These are phyloP conservation scores for Microctonus aethiopoides DNA, from an alignment of 2,888 invertebrate genomes.

Conservation along the genomic window DNA sequence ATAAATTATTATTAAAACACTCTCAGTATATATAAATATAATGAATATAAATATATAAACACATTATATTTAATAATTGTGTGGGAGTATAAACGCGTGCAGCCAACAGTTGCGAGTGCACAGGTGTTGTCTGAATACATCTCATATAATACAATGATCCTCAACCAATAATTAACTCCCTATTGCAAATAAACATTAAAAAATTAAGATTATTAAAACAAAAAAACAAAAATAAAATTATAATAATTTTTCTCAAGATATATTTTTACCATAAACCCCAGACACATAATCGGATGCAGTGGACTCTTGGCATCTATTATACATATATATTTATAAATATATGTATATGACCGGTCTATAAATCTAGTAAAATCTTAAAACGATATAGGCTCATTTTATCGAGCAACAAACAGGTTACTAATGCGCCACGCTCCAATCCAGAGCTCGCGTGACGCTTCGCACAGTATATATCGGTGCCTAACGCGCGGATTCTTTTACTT, in stretches of 20 bases:
- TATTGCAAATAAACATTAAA: too few species aligned
- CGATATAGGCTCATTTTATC: constrained; percentile 56
- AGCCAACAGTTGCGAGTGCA: too few species aligned
- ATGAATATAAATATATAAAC: too few species aligned
- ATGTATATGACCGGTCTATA: constrained; percentile 52
- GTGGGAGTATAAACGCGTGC: too few species aligned
- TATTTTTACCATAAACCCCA: background rate
- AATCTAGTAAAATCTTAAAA: constrained; percentile 57
- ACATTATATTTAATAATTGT: too few species aligned
- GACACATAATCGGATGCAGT: background rate
- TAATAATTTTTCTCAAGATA: too few species aligned
- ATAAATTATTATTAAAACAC: too few species aligned
- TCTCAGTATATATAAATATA: too few species aligned
- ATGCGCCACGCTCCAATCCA: constrained; percentile 54
- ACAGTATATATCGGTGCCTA: constrained; percentile 30
- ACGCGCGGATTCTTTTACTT: constrained; percentile 16
- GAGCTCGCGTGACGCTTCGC: constrained; percentile 50
- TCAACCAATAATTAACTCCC: too few species aligned
- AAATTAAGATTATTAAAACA: background rate
- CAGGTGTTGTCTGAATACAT: background rate
- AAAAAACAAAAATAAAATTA: background rate
- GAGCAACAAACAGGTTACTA: constrained; percentile 59
- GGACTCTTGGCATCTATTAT: constrained; percentile 5
- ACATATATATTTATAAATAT: background rate
- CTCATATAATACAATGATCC: background rate